phyloP scores from a whole-genome alignment of 2,113 vertebrate genomes.

The Lepisosteus osseus region DNA sequence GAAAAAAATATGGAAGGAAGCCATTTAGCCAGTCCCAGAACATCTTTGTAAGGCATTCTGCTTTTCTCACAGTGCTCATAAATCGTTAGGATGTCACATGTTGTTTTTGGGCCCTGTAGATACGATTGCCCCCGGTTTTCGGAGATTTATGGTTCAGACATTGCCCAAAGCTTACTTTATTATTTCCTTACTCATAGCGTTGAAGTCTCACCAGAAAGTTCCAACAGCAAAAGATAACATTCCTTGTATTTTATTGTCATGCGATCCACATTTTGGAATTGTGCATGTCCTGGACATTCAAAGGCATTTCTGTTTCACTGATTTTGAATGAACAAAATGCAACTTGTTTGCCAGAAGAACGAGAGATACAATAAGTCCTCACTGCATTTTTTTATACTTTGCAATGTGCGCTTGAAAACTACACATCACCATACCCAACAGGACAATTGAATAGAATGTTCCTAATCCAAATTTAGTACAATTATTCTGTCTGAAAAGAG shows the following conservation, averaged over 20 bases:
- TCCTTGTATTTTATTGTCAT: slow-evolving; percentile 48
- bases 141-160: slow-evolving; percentile 58
- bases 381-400: no score
- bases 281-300: slow-evolving; percentile 6
- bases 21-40: slow-evolving; percentile 59
- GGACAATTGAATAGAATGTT: no score
- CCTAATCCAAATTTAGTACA: no score
- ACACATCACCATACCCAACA: no score
- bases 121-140: slow-evolving; percentile 46
- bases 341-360: no score
- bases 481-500: no score
- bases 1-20: slow-evolving; percentile 36
- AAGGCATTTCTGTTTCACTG: slow-evolving; percentile 17
- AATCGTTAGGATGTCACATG: slow-evolving; percentile 58
- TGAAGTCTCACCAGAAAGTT: slow-evolving; percentile 47
- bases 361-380: no score
- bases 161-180: slow-evolving; percentile 50
- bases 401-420: no score
- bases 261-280: slow-evolving; percentile 45
- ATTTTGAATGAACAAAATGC: slow-evolving; percentile 14
- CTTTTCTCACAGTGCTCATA: slow-evolving; percentile 57
- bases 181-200: slow-evolving; percentile 44
- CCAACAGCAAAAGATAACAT: slow-evolving; percentile 52
- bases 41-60: slow-evolving; percentile 63
- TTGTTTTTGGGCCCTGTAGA: slow-evolving; percentile 55